Evolutionary conservation across 2,797 vertebrate species (phyloP).

Genomic region (Odontamblyopus lacepedii): DNA sequence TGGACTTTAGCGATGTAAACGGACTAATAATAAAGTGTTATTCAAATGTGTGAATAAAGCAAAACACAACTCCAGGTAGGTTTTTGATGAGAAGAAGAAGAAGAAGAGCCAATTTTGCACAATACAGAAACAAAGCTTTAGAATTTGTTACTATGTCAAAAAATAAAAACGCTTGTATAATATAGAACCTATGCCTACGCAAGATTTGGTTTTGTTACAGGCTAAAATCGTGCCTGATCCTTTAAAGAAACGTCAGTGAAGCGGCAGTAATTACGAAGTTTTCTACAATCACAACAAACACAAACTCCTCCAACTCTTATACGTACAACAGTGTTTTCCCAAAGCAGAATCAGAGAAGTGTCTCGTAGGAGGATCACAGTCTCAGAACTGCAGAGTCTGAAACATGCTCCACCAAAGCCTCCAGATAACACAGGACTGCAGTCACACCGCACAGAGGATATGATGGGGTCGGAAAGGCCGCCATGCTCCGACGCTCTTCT

Average conservation of each 20-base stretch:
- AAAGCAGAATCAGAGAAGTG: background rate
- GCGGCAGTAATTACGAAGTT: background rate
- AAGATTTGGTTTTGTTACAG: background rate
- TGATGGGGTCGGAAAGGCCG: background rate
- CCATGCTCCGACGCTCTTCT: background rate
- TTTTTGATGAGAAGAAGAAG: too few relatives aligned
- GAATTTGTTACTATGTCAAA: too few relatives aligned
- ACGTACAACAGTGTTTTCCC: background rate
- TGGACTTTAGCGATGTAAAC: too few relatives aligned
- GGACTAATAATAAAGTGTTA: too few relatives aligned
- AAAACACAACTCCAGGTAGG: too few relatives aligned
- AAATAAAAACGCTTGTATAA: too few relatives aligned
- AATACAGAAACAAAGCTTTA: too few relatives aligned
- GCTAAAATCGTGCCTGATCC: background rate
- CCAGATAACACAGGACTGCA: constrained; percentile 14
- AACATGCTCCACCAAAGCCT: background rate
- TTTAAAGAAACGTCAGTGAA: background rate
- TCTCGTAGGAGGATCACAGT: constrained; percentile 8
- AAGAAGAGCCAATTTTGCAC: too few relatives aligned
- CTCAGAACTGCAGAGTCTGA: constrained; percentile 10
- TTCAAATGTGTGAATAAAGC: too few relatives aligned
- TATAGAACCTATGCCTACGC: too few relatives aligned
- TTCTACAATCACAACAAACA: background rate
- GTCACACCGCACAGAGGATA: background rate
- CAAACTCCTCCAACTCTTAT: background rate